Base-by-base conservation (phyloP, 1,140 invertebrate genomes). In the Caenorhabditis inopinata region DNA sequence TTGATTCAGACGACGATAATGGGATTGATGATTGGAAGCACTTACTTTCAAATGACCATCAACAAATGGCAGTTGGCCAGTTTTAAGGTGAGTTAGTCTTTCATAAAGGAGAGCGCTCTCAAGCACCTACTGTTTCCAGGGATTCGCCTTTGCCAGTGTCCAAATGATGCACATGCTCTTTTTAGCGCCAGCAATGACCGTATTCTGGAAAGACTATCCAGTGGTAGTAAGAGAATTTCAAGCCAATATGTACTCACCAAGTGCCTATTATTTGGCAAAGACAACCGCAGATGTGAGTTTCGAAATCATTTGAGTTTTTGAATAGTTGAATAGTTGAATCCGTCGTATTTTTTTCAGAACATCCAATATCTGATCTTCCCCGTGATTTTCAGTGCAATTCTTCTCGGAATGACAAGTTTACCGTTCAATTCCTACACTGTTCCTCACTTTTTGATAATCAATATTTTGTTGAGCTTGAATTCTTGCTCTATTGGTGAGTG, bases 181-280 rank as follows among this genome's bases (percentile, higher is more conserved):
- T 38, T 32, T 78, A 32, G 88, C 89, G 73, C 82, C 84, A 45
- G 85, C 89, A 25, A 68, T 84, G 18, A 58, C 80, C 1, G 82
- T 84, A n/a, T 32, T 68, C 23, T 49, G 47, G 42, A 76, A 58
- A 16, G 51, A 58, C 11, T 73, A 32, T 14, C 94, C 94, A 0
- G 92, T 97, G 58, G 97, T 97, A 89, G 90, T 96, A 79, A 90
- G 95, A 23, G 95, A 97, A 89, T 93, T 96, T 87, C 92, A 93
- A 76, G 95, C 94, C 85, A 94, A 95, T 23, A 93, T 97, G 91
- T 97, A 97, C 87, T 91, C 95, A 46, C 93, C 93, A 0, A 95
- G 96, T 84, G 92, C 95, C 0, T 97, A 97, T 88, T 97, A 96
- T 89, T 88, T 96, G 16, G 93, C 93, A 76, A 97, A 96, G 90